A percentile compares a stretch with the other conserved stretches of the same genome.
Conservation (phyloP, 2,888 invertebrate species). For the Torymus aiolomorphi region DNA sequence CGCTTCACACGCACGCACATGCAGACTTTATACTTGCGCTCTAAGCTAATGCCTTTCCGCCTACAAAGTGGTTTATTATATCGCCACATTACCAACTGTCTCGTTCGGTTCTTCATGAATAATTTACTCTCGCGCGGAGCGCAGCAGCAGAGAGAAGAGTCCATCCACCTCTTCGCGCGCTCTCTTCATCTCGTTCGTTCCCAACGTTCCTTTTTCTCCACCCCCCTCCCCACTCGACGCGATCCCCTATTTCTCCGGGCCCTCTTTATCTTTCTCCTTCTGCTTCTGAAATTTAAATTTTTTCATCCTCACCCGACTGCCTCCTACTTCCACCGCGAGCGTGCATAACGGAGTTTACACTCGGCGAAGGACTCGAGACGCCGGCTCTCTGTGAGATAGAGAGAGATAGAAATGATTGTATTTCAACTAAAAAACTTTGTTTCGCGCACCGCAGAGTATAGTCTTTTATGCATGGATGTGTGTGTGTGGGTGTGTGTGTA, state of each 20-base stretch:
- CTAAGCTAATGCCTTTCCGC: conserved; percentile 39
- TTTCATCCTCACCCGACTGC: background rate
- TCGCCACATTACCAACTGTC: conserved; percentile 55
- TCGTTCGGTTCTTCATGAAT: conserved; percentile 54
- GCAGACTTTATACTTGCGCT: background rate
- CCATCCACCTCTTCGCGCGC: conserved; percentile 8
- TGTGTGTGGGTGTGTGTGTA: background rate
- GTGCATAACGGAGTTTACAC: conserved; percentile 26
- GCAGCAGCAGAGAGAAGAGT: background rate
- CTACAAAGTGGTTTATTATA: conserved; percentile 57
- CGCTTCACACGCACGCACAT: background rate
- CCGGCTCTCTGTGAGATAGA: too few species aligned
- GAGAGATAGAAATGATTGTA: conserved; percentile 13
- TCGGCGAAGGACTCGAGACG: background rate
- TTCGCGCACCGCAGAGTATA: background rate
- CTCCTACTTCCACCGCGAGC: background rate
- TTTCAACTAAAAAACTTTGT: conserved; percentile 20
- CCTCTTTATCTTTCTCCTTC: conserved; percentile 16
- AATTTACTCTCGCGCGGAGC: conserved; percentile 46
- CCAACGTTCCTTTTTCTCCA: background rate
- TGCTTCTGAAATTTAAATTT: conserved; percentile 50
- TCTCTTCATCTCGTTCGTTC: background rate
- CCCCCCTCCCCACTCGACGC: background rate
- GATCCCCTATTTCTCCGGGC: conserved; percentile 24
- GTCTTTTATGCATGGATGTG: too few species aligned